Conservation (phyloP, 64 coral and sea anemone species). For the Porites lutea region DNA sequence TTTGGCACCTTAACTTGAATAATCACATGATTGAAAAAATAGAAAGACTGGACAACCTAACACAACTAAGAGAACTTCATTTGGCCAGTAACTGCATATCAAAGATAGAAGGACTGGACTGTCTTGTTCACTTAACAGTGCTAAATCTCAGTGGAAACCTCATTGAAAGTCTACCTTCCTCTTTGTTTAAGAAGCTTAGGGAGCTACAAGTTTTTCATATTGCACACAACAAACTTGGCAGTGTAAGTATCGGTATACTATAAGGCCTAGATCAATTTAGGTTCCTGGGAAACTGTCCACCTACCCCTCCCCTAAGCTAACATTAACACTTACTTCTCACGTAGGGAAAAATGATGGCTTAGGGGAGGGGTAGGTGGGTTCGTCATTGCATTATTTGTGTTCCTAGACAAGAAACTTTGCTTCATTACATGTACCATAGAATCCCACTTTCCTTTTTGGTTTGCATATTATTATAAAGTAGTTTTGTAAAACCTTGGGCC, state of each 20-base stretch:
- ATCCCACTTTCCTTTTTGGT: too few relatives aligned
- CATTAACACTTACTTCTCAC: too few relatives aligned
- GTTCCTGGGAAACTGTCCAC: too few relatives aligned
- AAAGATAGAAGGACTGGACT: conserved; percentile 91
- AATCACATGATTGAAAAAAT: conserved; percentile 98
- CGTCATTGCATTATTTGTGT: too few relatives aligned
- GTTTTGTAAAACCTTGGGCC: too few relatives aligned
- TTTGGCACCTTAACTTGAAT: conserved; percentile 83
- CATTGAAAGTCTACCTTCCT: conserved; percentile 74
- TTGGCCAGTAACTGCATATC: conserved; percentile 87
- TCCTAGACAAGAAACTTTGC: too few relatives aligned
- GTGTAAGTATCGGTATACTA: conserved; percentile 65
- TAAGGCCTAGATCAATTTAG: too few relatives aligned
- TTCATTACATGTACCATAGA: too few relatives aligned
- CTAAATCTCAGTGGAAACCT: conserved; percentile 93
- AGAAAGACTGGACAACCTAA: conserved; percentile 90
- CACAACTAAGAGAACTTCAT: conserved; percentile 87
- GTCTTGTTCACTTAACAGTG: conserved; percentile 68
- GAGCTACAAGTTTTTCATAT: conserved; percentile 78
- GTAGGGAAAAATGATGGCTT: too few relatives aligned
- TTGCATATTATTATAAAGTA: too few relatives aligned
- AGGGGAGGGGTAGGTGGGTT: too few relatives aligned
- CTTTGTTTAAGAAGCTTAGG: conserved; percentile 82
- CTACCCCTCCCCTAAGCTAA: too few relatives aligned
- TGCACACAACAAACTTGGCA: conserved; percentile 85